A percentile compares a stretch with the other conserved stretches of the same genome.
Evolutionary conservation across 2,888 invertebrate genomes (phyloP).

Genomic region (Tachina lurida): DNA sequence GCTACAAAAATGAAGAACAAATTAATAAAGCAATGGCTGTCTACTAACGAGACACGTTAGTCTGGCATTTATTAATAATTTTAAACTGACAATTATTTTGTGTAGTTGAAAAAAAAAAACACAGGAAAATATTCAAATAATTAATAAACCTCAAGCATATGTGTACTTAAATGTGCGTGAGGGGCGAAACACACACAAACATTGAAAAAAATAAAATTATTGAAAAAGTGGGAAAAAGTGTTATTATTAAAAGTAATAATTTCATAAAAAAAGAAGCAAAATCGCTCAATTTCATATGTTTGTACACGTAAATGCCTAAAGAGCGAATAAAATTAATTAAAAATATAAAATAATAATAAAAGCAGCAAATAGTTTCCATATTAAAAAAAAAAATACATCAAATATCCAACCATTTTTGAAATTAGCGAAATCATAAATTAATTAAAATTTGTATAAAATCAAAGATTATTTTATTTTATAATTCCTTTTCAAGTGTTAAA

Average conservation of each 20-base stretch:
- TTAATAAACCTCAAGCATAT: conserved; percentile 9
- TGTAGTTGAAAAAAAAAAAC: conserved; percentile 13
- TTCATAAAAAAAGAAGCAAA: background rate
- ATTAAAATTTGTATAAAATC: background rate
- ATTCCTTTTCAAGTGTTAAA: background rate
- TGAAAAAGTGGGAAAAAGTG: conserved; percentile 1
- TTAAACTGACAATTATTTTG: conserved; percentile 44
- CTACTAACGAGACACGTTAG: conserved; percentile 24
- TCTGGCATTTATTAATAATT: conserved; percentile 9
- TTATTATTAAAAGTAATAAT: conserved; percentile 15
- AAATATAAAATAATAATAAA: background rate
- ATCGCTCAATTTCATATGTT: background rate
- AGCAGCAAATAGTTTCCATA: too few species aligned
- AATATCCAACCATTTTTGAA: background rate
- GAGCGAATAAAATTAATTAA: background rate
- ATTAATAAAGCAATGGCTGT: background rate
- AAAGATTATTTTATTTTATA: background rate
- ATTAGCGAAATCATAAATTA: background rate
- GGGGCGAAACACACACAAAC: conserved; percentile 9
- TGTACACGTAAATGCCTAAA: background rate
- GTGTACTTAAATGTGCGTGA: background rate
- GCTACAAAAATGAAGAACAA: background rate
- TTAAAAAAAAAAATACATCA: background rate
- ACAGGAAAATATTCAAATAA: conserved; percentile 11
- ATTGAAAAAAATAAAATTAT: conserved; percentile 52